Percentiles rank a stretch among this genome's conserved stretches.
Evolutionary conservation across 2,888 invertebrate genomes (phyloP).

Genomic region (Tryphoninae sp.): DNA sequence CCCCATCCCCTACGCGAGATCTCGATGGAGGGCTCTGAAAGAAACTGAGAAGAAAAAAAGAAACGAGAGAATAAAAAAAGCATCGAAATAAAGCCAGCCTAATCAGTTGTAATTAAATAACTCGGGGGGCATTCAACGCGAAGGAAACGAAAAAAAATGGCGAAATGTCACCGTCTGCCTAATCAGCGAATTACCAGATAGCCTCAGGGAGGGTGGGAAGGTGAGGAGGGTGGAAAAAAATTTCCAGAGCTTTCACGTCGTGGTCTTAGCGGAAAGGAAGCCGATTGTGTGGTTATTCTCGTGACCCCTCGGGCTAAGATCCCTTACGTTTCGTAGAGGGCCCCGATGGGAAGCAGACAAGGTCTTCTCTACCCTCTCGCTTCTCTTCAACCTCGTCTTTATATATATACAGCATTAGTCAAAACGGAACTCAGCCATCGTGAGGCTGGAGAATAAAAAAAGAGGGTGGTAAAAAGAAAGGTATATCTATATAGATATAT

Average conservation of each 20-base stretch:
- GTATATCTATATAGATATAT: not conserved
- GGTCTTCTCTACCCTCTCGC: conserved; percentile 15
- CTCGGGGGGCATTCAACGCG: conserved; percentile 52
- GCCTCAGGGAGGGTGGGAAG: conserved; percentile 39
- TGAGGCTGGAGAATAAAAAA: conserved; percentile 72
- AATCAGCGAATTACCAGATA: conserved; percentile 52
- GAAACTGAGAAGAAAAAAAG: conserved; percentile 42
- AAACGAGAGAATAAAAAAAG: conserved; percentile 50
- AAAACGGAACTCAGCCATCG: conserved; percentile 52
- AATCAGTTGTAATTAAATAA: conserved; percentile 49
- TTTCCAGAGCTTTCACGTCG: conserved; percentile 26
- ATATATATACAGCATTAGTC: conserved; percentile 37
- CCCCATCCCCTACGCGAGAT: not conserved
- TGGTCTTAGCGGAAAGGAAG: conserved; percentile 52
- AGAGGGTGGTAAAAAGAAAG: conserved; percentile 64
- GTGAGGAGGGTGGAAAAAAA: not conserved
- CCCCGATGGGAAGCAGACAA: conserved; percentile 46
- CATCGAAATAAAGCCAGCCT: conserved; percentile 30
- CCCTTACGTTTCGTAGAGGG: conserved; percentile 38
- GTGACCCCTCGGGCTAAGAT: conserved; percentile 46
- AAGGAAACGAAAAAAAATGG: conserved; percentile 56
- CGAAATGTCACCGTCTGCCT: conserved; percentile 28
- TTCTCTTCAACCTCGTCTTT: not conserved
- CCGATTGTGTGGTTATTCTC: conserved; percentile 59
- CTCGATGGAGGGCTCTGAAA: conserved; percentile 24